Percentiles rank a stretch among this genome's conserved stretches.
phyloP scores from a whole-genome alignment of 2,888 invertebrate species.

The Heliothis peltigera region DNA sequence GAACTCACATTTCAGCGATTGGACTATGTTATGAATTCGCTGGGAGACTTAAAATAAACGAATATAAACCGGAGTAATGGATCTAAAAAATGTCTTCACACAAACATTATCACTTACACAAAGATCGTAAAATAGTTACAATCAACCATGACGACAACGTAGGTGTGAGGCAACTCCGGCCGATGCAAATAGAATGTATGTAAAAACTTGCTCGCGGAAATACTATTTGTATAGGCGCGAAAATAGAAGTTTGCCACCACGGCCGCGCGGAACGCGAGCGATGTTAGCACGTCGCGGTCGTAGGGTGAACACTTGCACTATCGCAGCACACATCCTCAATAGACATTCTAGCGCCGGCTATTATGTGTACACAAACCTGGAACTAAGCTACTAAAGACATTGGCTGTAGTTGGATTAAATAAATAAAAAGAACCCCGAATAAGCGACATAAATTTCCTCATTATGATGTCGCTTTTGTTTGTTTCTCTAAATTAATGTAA shows the following conservation, averaged over 20 bases:
- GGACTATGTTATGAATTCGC: constrained; percentile 17
- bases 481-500: constrained; percentile 3
- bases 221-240: constrained; percentile 69
- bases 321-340: constrained; percentile 19
- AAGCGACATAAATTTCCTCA: too few species aligned
- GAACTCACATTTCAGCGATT: constrained; percentile 41
- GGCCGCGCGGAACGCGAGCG: constrained; percentile 38
- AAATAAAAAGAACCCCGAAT: neutral
- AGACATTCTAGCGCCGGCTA: constrained; percentile 18
- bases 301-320: constrained; percentile 34
- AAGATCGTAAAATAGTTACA: constrained; percentile 13
- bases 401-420: neutral
- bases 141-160: constrained; percentile 55
- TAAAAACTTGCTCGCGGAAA: constrained; percentile 78
- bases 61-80: constrained; percentile 16
- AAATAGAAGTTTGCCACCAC: constrained; percentile 71
- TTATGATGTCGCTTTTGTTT: neutral
- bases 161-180: constrained; percentile 65
- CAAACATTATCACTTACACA: constrained; percentile 40
- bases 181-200: constrained; percentile 70
- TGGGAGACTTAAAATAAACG: constrained; percentile 21
- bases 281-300: constrained; percentile 24
- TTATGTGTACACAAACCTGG: neutral
- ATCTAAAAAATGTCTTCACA: constrained; percentile 15
- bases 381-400: constrained; percentile 7